These are phyloP conservation scores for Cryptosula pallasiana DNA, from an alignment of 2,888 invertebrate species.

Conservation along the genomic window DNA sequence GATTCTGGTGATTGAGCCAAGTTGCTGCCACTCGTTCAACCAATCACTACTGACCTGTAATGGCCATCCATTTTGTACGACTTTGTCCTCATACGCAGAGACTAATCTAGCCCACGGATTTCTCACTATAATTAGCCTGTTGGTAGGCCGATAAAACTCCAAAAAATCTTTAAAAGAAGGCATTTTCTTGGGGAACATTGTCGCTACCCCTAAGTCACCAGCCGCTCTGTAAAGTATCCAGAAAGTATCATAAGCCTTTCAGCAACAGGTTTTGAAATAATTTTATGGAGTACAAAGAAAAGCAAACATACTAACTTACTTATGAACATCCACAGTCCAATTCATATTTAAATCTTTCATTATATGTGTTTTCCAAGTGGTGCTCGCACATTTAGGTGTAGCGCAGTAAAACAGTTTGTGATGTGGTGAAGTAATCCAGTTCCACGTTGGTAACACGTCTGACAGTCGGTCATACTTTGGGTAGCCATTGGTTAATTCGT, in stretches of 20 bases:
- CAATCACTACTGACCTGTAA: not conserved
- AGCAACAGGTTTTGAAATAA: too few relatives aligned
- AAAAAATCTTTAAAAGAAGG: not conserved
- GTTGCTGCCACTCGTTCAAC: too few relatives aligned
- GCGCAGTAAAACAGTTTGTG: not conserved
- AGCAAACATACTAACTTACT: too few relatives aligned
- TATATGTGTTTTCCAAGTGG: not conserved
- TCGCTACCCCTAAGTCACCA: not conserved
- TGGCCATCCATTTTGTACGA: not conserved
- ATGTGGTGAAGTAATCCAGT: not conserved
- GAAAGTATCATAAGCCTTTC: too few relatives aligned
- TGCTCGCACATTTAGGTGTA: not conserved
- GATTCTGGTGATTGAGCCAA: too few relatives aligned
- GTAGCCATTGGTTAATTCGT: not conserved
- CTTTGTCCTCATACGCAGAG: not conserved
- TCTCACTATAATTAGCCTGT: not conserved
- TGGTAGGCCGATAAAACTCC: not conserved
- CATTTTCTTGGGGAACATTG: not conserved
- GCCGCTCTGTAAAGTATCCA: not conserved
- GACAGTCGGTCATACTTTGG: not conserved
- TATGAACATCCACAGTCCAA: not conserved
- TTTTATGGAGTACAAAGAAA: too few relatives aligned
- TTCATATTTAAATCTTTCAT: not conserved
- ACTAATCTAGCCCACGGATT: not conserved
- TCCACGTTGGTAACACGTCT: not conserved